Evolutionary conservation across 1,140 invertebrate genomes (phyloP), one percentile per base, ranked within the genome.

Genomic region (Hycleus cichorii): DNA sequence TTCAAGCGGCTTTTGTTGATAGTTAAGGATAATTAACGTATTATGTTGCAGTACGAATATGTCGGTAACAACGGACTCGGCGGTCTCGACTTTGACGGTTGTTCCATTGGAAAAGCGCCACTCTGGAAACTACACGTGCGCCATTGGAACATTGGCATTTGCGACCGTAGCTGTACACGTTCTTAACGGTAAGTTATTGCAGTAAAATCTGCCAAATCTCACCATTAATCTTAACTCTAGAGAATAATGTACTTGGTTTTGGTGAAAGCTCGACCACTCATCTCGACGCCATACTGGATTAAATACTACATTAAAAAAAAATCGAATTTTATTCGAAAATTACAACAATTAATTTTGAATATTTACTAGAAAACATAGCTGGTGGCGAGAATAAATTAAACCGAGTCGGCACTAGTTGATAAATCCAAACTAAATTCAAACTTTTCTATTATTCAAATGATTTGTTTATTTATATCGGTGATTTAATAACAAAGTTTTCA

Each of bases 141-240:
- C 70, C 11, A 69, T 76, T 18, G 73, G 73, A 52, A 66, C 70
- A 39, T 58, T 73, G 40, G 77, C 78, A 6, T 72, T 73, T 32
- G 74, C 75, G 18, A 75, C 76, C 11, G 75, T 80, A 11, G 68
- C 74, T 39, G 76, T 80, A 52, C 78, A 80, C 65, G 76, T 80
- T 44, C 72, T 80, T 49, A 79, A 80, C 63, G 79, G 79, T 77
- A 77, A 75, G 68, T 67, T 67, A 65, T 63, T 59, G 58, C 64
- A 55, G 43, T 47, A 59, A 63, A 63, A 63, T 63, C 60, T 63
- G 60, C 60, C 60, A 63, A 63, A 63, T 59, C 53, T 59, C 51
- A 63, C 60, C 60, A 63, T 63, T 63, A 63, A 63, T 63, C 57
- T 59, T 59, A 63, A 63, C 60, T 59, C 59, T 56, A 40, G 55